Percentiles rank a stretch among this genome's conserved stretches.
Conservation (phyloP, 2,888 invertebrate genomes). For the Choreutis nemorana region DNA sequence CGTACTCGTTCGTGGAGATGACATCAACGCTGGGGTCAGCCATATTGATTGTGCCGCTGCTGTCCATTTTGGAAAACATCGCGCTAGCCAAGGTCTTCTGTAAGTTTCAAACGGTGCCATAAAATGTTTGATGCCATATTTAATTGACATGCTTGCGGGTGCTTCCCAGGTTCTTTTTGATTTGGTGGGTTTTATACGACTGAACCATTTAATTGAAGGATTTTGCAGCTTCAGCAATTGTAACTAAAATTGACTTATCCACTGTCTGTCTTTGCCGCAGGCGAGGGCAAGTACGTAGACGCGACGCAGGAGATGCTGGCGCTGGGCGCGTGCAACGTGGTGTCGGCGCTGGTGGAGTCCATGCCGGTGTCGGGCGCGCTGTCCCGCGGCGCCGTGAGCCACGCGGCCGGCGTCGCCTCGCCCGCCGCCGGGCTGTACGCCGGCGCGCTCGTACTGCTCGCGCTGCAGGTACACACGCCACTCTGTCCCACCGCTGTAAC, state of each 20-base stretch:
- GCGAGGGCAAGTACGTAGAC: conserved; percentile 81
- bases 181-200: not conserved
- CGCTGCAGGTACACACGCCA: conserved; percentile 41
- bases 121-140: no score
- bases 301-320: conserved; percentile 92
- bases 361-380: conserved; percentile 93
- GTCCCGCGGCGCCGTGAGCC: conserved; percentile 91
- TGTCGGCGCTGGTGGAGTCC: conserved; percentile 87
- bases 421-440: conserved; percentile 89
- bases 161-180: no score
- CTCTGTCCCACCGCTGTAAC: conserved; percentile 17
- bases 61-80: conserved; percentile 91
- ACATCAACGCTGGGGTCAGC: conserved; percentile 84
- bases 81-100: conserved; percentile 94
- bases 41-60: conserved; percentile 85
- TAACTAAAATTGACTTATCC: not conserved
- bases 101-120: conserved; percentile 35
- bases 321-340: conserved; percentile 84
- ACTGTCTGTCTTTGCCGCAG: conserved; percentile 33
- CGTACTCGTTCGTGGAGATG: conserved; percentile 74
- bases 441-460: conserved; percentile 62
- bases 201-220: not conserved
- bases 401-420: conserved; percentile 90
- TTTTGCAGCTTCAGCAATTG: not conserved
- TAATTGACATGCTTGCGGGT: no score